Evolutionary conservation across 2,797 vertebrate species (phyloP).

Genomic region (Dryobates pubescens): DNA sequence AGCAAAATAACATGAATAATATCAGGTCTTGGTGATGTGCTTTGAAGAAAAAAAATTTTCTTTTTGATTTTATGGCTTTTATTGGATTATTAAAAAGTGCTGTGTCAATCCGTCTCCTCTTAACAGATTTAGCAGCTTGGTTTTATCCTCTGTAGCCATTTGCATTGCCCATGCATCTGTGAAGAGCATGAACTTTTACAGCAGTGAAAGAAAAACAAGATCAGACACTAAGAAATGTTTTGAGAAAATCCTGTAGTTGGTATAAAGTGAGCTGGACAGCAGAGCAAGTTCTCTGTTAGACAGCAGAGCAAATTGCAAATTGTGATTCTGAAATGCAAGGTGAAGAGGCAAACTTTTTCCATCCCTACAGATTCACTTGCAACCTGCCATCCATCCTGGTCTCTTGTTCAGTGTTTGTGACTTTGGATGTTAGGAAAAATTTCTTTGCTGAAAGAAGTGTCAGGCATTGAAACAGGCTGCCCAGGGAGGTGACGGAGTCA

Average conservation of each 20-base stretch:
- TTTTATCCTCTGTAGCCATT: background rate
- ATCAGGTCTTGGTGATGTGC: slow-evolving; percentile 15
- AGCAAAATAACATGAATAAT: slow-evolving; percentile 66
- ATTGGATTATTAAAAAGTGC: slow-evolving; percentile 7
- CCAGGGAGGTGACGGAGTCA: no score
- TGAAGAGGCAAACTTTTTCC: background rate
- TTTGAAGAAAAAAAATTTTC: slow-evolving; percentile 43
- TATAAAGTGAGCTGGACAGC: background rate
- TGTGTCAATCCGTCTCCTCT: background rate
- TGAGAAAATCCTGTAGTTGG: background rate
- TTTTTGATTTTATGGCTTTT: slow-evolving; percentile 23
- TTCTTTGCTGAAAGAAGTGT: no score
- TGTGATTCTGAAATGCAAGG: background rate
- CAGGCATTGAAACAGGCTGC: no score
- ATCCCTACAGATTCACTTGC: background rate
- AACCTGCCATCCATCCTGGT: background rate
- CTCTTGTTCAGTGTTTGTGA: background rate
- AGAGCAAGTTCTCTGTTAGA: background rate
- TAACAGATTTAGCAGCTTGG: background rate
- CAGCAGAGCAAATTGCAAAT: background rate
- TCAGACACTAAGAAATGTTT: background rate
- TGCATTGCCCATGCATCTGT: background rate
- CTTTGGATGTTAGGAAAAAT: background rate
- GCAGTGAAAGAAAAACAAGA: background rate
- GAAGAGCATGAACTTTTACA: background rate